phyloP scores from a whole-genome alignment of 92 coral and sea anemone genomes.

The Parazoanthus swiftii region DNA sequence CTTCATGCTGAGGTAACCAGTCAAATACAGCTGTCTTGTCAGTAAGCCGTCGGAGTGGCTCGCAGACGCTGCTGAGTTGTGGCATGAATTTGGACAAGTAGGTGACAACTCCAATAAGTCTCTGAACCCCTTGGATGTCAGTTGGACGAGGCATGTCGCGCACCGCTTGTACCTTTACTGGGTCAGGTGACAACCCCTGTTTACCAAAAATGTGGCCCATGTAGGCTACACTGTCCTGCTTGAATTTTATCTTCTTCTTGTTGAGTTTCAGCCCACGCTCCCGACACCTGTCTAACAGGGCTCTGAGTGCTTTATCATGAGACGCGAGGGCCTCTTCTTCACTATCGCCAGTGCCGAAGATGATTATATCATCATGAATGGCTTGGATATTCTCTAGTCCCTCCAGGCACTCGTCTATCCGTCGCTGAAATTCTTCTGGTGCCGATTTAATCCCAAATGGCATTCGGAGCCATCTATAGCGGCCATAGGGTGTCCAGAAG shows the following conservation, averaged over 20 bases:
- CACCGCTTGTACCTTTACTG: constrained; percentile 48
- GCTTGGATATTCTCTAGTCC: constrained; percentile 49
- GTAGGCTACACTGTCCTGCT: constrained; percentile 41
- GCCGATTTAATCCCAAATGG: constrained; percentile 52
- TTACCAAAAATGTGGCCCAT: constrained; percentile 49
- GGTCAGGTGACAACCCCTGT: constrained; percentile 54
- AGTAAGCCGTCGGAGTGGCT: constrained; percentile 61
- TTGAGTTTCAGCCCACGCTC: constrained; percentile 57
- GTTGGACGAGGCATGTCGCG: constrained; percentile 49
- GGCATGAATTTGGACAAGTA: constrained; percentile 59
- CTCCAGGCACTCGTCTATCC: constrained; percentile 51
- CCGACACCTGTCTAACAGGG: constrained; percentile 55
- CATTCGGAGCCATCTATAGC: constrained; percentile 50
- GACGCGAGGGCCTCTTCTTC: constrained; percentile 39
- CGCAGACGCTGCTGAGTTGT: constrained; percentile 47
- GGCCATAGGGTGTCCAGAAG: constrained; percentile 42
- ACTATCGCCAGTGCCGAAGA: constrained; percentile 43
- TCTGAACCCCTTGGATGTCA: constrained; percentile 52
- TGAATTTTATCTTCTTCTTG: constrained; percentile 50
- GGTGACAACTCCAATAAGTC: constrained; percentile 53
- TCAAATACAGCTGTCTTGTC: constrained; percentile 51
- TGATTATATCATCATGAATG: constrained; percentile 44
- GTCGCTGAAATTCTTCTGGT: constrained; percentile 62
- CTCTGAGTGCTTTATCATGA: constrained; percentile 43
- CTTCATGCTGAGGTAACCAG: constrained; percentile 62